phyloP scores from a whole-genome alignment of 1,140 invertebrate species.

The Bradysia coprophila region DNA sequence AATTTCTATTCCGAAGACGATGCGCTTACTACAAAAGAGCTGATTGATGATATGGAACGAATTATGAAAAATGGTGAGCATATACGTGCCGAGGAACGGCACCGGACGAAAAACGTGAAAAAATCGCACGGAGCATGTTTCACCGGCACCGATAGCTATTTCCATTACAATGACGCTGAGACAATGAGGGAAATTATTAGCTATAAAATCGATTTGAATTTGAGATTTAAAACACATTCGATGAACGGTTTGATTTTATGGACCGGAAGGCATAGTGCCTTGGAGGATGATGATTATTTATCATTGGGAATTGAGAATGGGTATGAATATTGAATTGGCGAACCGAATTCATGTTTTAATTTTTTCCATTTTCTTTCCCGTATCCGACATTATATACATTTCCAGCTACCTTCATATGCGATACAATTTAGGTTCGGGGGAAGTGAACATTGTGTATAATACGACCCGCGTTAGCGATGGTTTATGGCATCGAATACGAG shows the following conservation, averaged over 20 bases:
- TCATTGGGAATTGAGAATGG: conserved; percentile 69
- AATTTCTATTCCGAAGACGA: not conserved
- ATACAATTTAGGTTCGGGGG: conserved; percentile 58
- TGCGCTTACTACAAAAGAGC: conserved; percentile 10
- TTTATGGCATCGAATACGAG: conserved; percentile 75
- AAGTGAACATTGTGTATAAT: conserved; percentile 66
- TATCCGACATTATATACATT: too few species aligned
- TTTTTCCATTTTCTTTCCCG: too few species aligned
- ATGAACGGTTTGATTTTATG: conserved; percentile 64
- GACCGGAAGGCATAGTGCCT: conserved; percentile 54
- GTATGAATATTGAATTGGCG: conserved; percentile 26
- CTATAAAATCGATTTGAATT: conserved; percentile 23
- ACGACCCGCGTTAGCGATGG: conserved; percentile 76
- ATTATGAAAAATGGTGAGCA: conserved; percentile 18
- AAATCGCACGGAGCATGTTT: conserved; percentile 38
- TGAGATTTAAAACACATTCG: conserved; percentile 22
- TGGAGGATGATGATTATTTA: conserved; percentile 54
- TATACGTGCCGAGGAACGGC: not conserved
- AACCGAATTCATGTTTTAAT: too few species aligned
- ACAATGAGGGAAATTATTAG: conserved; percentile 38
- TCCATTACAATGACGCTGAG: conserved; percentile 51
- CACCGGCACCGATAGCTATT: conserved; percentile 38
- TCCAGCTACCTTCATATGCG: conserved; percentile 28
- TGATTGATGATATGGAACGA: conserved; percentile 21
- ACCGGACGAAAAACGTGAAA: conserved; percentile 3